Conservation (phyloP, 2,797 vertebrate species). For the Cirrhinus mrigala region DNA sequence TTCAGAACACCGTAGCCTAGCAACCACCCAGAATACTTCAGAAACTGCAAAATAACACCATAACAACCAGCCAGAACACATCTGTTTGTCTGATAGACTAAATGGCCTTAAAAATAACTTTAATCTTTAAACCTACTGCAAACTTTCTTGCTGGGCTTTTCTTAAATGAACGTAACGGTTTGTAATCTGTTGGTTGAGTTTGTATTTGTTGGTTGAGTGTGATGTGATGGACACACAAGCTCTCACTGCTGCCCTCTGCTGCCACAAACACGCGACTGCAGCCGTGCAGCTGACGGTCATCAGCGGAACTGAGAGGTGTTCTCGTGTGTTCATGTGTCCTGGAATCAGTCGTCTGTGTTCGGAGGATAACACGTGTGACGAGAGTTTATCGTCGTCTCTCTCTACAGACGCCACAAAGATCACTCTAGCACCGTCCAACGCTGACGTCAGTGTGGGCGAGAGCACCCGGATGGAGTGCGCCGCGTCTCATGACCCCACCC, state of each 20-base stretch:
- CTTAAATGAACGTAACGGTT: background rate
- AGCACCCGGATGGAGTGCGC: conserved; percentile 89
- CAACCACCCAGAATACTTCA: background rate
- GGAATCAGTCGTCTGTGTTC: background rate
- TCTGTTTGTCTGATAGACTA: background rate
- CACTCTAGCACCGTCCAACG: conserved; percentile 88
- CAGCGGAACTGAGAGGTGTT: background rate
- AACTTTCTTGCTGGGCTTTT: background rate
- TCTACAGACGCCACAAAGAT: conserved; percentile 92
- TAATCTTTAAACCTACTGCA: background rate
- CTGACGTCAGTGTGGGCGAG: conserved; percentile 90
- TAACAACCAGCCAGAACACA: background rate
- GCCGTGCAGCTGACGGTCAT: background rate
- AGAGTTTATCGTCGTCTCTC: conserved; percentile 51
- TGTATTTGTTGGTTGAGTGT: background rate
- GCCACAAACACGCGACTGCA: conserved; percentile 50
- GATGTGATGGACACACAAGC: background rate
- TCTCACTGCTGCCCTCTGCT: conserved; percentile 70
- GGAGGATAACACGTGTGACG: background rate
- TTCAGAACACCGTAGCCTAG: background rate
- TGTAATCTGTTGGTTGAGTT: conserved; percentile 5
- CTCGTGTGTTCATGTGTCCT: background rate
- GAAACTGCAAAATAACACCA: background rate
- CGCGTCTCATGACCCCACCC: conserved; percentile 86
- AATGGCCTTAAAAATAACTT: background rate